A percentile compares a stretch with the other conserved stretches of the same genome.
These are phyloP conservation scores for Egretta garzetta DNA, from an alignment of 2,113 vertebrate genomes.

Conservation along the genomic window DNA sequence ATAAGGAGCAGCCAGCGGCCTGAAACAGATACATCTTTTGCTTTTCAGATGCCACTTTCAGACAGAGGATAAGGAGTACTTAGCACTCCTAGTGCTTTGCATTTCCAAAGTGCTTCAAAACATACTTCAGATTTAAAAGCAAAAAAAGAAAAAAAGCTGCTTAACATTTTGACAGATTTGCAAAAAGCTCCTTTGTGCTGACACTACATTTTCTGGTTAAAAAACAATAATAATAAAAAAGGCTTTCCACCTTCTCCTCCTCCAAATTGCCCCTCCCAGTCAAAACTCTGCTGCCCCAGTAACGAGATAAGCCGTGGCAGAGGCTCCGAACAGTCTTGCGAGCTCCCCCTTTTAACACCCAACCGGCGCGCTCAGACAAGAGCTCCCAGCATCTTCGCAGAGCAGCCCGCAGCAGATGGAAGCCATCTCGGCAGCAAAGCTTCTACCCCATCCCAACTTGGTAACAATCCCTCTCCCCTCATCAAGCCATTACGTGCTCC, in stretches of 20 bases:
- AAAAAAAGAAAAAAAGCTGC: not conserved
- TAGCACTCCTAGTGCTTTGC: conserved; percentile 51
- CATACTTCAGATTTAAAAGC: conserved; percentile 50
- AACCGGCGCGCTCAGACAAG: not conserved
- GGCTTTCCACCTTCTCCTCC: not conserved
- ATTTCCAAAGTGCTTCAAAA: conserved; percentile 64
- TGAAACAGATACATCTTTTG: conserved; percentile 11
- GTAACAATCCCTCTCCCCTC: not conserved
- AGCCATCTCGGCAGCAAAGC: not conserved
- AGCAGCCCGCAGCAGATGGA: not conserved
- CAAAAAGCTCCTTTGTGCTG: conserved; percentile 50
- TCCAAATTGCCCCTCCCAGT: not conserved
- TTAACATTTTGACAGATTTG: conserved; percentile 54
- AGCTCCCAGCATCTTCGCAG: not conserved
- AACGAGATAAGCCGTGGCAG: not conserved
- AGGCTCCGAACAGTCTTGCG: fast-evolving
- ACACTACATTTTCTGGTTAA: conserved; percentile 35
- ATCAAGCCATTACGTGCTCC: not conserved
- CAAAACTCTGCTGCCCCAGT: not conserved
- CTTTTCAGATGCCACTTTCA: conserved; percentile 53
- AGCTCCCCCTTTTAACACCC: not conserved
- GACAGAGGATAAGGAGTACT: conserved; percentile 31
- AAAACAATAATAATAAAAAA: not conserved
- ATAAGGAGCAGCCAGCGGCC: not conserved
- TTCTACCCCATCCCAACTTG: not conserved